These are phyloP conservation scores for Notospermus geniculatus DNA, from an alignment of 1,140 invertebrate species.

Conservation along the genomic window DNA sequence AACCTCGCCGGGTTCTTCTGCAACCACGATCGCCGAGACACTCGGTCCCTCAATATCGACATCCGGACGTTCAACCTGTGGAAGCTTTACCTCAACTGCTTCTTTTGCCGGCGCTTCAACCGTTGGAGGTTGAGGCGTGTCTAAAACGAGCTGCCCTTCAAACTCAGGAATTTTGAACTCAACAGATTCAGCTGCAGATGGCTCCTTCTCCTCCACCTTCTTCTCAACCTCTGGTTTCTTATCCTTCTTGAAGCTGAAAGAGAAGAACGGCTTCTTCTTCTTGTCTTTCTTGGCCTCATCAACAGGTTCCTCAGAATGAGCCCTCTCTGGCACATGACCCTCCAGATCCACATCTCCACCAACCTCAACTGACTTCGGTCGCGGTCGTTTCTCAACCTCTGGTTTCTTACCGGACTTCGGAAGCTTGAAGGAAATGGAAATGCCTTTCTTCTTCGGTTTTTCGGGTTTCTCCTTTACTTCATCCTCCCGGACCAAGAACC, in stretches of 20 bases:
- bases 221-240: constrained; percentile 5
- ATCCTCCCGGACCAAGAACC: not conserved
- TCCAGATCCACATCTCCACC: not conserved
- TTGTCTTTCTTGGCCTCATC: not conserved
- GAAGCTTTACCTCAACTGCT: not conserved
- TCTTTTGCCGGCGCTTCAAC: not conserved
- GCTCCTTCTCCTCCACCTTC: not conserved
- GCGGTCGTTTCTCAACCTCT: not conserved
- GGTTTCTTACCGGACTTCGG: no score
- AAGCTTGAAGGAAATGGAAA: no score
- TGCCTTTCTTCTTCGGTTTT: not conserved
- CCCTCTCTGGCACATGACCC: not conserved
- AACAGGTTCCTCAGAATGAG: not conserved
- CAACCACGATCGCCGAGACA: no score
- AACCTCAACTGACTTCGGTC: constrained; percentile 2
- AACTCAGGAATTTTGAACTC: no score
- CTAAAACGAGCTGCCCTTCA: no score
- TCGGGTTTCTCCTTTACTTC: constrained; percentile 3
- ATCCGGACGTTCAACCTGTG: no score
- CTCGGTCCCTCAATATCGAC: no score
- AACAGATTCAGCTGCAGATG: not conserved
- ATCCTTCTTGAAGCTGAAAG: constrained; percentile 3
- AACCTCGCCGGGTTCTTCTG: not conserved
- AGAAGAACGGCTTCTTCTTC: not conserved
- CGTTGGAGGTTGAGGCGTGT: no score